These are phyloP conservation scores for Argyrosomus japonicus DNA, from an alignment of 2,113 vertebrate genomes.

Conservation along the genomic window DNA sequence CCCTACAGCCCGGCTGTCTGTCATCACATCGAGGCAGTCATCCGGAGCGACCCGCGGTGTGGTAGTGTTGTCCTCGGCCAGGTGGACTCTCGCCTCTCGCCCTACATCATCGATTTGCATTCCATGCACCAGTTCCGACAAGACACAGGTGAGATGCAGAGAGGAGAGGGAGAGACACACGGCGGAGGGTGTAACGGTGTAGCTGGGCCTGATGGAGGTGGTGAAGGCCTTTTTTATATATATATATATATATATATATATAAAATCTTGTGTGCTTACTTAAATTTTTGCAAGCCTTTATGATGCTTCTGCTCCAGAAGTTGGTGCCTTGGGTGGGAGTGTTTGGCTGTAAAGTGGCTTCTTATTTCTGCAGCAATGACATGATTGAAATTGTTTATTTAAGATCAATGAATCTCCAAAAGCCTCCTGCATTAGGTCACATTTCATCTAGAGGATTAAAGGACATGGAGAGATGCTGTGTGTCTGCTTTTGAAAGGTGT, in stretches of 20 bases:
- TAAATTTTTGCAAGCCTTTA: not conserved
- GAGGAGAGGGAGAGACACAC: not conserved
- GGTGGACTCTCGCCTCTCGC: slow-evolving; percentile 92
- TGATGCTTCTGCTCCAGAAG: slow-evolving; percentile 4
- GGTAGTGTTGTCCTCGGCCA: slow-evolving; percentile 95
- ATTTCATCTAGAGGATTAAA: not conserved
- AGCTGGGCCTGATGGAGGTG: slow-evolving; percentile 41
- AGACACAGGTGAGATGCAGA: slow-evolving; percentile 89
- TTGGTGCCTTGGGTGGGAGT: not conserved
- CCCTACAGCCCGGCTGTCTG: slow-evolving; percentile 96
- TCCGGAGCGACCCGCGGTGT: slow-evolving; percentile 91
- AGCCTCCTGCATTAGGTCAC: not conserved
- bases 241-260: no score
- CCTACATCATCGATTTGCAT: slow-evolving; percentile 95
- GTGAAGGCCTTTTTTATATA: slow-evolving; percentile 47
- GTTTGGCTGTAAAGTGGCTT: not conserved
- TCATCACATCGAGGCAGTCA: slow-evolving; percentile 96
- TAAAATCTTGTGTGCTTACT: not conserved
- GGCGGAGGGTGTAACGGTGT: slow-evolving; percentile 2
- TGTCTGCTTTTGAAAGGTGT: slow-evolving; percentile 27
- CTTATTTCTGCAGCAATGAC: not conserved
- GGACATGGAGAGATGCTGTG: not conserved
- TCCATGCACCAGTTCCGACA: slow-evolving; percentile 97
- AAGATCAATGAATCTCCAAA: not conserved
- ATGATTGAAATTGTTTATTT: not conserved